A percentile compares a stretch with the other conserved stretches of the same genome.
phyloP scores from a whole-genome alignment of 2,888 invertebrate species.

The Diaphora mendica region DNA sequence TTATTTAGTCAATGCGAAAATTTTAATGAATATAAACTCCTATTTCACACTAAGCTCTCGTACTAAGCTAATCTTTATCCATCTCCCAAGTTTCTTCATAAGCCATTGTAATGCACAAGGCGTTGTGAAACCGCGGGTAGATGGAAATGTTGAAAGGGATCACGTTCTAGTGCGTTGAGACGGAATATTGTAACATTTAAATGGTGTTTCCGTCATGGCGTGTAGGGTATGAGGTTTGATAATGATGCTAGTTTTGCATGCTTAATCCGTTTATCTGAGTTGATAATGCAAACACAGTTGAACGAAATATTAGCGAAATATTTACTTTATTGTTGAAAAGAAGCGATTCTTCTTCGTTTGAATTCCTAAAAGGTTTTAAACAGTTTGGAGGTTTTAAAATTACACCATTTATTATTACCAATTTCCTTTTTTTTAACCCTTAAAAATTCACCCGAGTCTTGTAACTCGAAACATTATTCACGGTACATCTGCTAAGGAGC shows the following conservation, averaged over 20 bases:
- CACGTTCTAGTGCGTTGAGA: conserved; percentile 40
- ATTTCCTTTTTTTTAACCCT: background rate
- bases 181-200: conserved; percentile 22
- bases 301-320: too few species aligned
- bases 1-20: background rate
- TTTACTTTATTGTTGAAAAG: too few species aligned
- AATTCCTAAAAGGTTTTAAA: too few species aligned
- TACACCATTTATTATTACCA: background rate
- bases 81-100: conserved; percentile 41
- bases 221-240: conserved; percentile 10
- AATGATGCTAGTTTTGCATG: conserved; percentile 6
- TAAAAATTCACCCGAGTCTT: background rate
- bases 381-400: too few species aligned
- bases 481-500: conserved; percentile 49
- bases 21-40: background rate
- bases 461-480: conserved; percentile 4
- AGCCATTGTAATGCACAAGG: conserved; percentile 37
- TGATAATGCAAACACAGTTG: too few species aligned
- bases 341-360: too few species aligned
- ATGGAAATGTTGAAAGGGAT: conserved; percentile 48
- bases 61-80: conserved; percentile 30
- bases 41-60: conserved; percentile 18
- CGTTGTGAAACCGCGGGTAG: conserved; percentile 41
- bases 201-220: conserved; percentile 17
- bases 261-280: too few species aligned